phyloP scores from a whole-genome alignment of 1,140 invertebrate species.

The Arctopsyche grandis region DNA sequence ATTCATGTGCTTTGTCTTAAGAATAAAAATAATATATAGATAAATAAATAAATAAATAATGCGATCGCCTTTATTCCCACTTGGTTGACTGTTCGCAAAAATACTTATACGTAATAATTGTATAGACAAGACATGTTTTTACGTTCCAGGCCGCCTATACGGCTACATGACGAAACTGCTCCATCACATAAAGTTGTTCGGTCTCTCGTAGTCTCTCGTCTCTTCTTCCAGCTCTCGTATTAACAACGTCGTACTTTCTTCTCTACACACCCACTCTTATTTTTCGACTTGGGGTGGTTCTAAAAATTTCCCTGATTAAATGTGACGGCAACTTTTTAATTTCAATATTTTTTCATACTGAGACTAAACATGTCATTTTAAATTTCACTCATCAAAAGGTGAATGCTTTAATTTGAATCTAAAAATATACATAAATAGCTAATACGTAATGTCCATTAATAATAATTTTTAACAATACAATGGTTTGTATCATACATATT shows the following conservation, averaged over 20 bases:
- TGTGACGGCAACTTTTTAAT: neutral
- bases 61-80: too few relatives aligned
- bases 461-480: too few relatives aligned
- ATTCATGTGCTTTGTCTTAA: too few relatives aligned
- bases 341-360: neutral
- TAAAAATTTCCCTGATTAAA: conserved; percentile 1
- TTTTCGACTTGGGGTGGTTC: conserved; percentile 12
- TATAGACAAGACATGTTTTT: conserved; percentile 51
- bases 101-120: conserved; percentile 40
- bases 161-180: conserved; percentile 48
- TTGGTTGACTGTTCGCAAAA: conserved; percentile 7
- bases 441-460: too few relatives aligned
- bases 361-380: too few relatives aligned
- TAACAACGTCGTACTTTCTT: conserved; percentile 53
- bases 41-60: too few relatives aligned
- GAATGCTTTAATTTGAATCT: too few relatives aligned
- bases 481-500: too few relatives aligned
- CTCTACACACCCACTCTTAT: conserved; percentile 46
- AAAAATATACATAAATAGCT: too few relatives aligned
- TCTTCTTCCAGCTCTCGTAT: conserved; percentile 52
- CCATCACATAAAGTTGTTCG: conserved; percentile 52
- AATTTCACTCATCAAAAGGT: too few relatives aligned
- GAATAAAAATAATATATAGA: too few relatives aligned
- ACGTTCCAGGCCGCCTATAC: conserved; percentile 35
- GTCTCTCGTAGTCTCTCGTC: conserved; percentile 47